Percentiles rank a stretch among this genome's conserved stretches.
Conservation (phyloP, 2,797 vertebrate genomes). For the Glyptemys insculpta region DNA sequence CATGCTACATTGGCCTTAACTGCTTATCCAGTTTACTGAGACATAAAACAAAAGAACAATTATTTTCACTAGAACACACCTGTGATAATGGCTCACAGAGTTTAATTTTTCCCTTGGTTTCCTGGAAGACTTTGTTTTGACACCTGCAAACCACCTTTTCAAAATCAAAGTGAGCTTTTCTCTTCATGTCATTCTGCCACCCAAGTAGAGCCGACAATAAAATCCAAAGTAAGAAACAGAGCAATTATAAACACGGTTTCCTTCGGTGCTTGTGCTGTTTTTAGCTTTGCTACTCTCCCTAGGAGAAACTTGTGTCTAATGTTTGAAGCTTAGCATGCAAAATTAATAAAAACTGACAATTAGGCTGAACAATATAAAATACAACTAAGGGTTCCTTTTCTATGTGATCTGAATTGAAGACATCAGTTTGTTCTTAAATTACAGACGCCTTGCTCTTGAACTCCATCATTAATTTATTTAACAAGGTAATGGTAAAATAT, state of each 20-base stretch:
- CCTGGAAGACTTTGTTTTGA: slow-evolving; percentile 73
- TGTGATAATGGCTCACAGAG: slow-evolving; percentile 67
- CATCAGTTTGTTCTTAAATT: slow-evolving; percentile 48
- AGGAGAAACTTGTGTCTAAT: slow-evolving; percentile 59
- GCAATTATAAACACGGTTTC: slow-evolving; percentile 66
- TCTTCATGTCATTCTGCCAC: slow-evolving; percentile 57
- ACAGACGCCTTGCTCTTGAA: background rate
- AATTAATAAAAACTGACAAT: slow-evolving; percentile 70
- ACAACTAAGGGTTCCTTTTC: slow-evolving; percentile 29
- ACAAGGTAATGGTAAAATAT: slow-evolving; percentile 54
- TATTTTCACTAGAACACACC: slow-evolving; percentile 74
- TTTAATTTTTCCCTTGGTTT: slow-evolving; percentile 73
- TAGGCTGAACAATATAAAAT: slow-evolving; percentile 34
- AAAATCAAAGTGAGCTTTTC: slow-evolving; percentile 68
- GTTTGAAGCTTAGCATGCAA: slow-evolving; percentile 63
- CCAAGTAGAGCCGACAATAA: slow-evolving; percentile 47
- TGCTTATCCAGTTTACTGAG: slow-evolving; percentile 35
- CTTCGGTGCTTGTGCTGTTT: slow-evolving; percentile 70
- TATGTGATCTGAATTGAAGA: slow-evolving; percentile 34
- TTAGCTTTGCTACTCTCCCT: slow-evolving; percentile 68
- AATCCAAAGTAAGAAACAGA: slow-evolving; percentile 56
- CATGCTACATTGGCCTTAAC: slow-evolving; percentile 19
- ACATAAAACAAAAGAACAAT: slow-evolving; percentile 60
- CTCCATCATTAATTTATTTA: slow-evolving; percentile 20
- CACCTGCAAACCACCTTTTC: slow-evolving; percentile 79